Evolutionary conservation across 2,113 vertebrate genomes (phyloP), one percentile per base, ranked within the genome.

Genomic region (Pipra filicauda): DNA sequence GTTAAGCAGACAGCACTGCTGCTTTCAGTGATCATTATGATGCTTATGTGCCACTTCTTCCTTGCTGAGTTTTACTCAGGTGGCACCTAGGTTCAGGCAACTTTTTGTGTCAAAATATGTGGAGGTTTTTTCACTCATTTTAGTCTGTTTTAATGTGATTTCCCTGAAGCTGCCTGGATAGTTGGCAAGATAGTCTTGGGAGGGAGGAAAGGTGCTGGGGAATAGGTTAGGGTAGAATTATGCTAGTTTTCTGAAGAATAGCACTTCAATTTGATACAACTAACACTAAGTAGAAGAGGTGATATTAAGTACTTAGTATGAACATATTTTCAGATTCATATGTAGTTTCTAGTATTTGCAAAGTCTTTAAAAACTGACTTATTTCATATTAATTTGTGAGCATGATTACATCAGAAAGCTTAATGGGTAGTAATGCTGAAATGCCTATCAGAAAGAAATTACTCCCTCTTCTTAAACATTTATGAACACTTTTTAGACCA

Each of bases 1-100:
- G 4, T 23, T 33, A 59, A 59, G 26, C 31, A 59, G 31, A 23
- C 13, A 19, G 3, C 5, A 2, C 23, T 77, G 23, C 26, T 54
- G 37, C 49, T 64, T 26, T 3, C 2, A 3, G 39, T 1, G 3
- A 54, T 13, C 4, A 4, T 18, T 6, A 26, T 5, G 19, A 26
- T 61, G 52, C 41, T 72, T 61, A 52, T 43, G 3, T 27, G 31
- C 14, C 16, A 54, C 27, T 52, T 89, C 30, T 75, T 59, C 20
- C 20, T 69, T 81, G 16, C 11, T 54, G 27, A 49, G 27, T 22
- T 69, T 81, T 43, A 54, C 6, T 52, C 11, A 37, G 11, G 22
- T 14, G 12, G 39, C 37, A 65, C 48, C 31, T 30, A 58, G 30
- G 5, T 52, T 81, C 44, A 89, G 43, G n/a, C 9, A 71, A 30